Base-by-base conservation (phyloP, 2,888 invertebrate genomes). In the Cloeon dipterum region DNA sequence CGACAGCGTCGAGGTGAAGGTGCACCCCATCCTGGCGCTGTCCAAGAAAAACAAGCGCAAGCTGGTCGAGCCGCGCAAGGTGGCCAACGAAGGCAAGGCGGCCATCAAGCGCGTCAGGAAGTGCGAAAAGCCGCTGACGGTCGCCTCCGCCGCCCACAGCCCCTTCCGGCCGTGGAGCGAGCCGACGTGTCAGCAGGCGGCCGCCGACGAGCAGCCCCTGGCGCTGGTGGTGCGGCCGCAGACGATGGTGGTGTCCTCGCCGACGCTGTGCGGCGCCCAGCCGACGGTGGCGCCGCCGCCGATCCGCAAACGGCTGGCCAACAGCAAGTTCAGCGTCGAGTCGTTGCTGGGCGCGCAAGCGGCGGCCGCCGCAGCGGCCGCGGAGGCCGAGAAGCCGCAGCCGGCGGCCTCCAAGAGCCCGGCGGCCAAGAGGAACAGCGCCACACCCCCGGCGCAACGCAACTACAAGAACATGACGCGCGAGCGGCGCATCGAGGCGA, bases 401-500 rank as follows among this genome's bases (percentile, higher is more conserved):
- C 40, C 39, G 21, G 33, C 17, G 14, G 21, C 13, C 20, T 23
- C 35, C 18, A 18, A 16, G 17, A 13, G 32, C 13, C 7, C 19
- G 16, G 11, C 13, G 11, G 29, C 19, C 3, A 35, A 35, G 13
- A 35, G 25, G 11, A 3, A 19, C 20, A 34, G 13, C 3, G 32
- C 32, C n/a, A 33, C 23, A 14, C 32, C 23, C 18, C 36, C 18
- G 14, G 23, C 25, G 17, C 34, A 33, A 18, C 64, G 85, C 43
- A 89, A 89, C 54, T 91, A 91, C 58, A 91, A 91, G 52, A 91
- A 88, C 54, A 89, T 91, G 88, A 91, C 85, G 0, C 65, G 86
- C 16, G 89, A 89, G 53, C 61, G 91, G 45, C 64, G 91, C 44
- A 85, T 91, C 50, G 91, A 93, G 53, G 91, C 91, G 1, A 93